Evolutionary conservation across 2,797 vertebrate species (phyloP), one percentile per base, ranked within the genome.

Genomic region (Epinephelus malabaricus): DNA sequence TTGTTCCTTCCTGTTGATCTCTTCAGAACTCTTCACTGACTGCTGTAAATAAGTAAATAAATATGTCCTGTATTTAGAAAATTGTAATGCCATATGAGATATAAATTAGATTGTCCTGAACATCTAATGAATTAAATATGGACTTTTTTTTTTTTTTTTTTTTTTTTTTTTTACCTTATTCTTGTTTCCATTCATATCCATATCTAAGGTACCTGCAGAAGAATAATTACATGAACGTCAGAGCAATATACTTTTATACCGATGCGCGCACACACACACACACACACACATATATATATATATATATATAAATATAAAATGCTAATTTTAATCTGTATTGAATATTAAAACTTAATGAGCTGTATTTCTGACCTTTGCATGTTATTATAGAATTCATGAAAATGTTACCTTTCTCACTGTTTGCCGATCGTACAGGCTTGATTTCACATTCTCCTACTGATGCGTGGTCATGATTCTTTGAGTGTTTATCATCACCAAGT

Each of bases 71-170:
- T 45, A 54, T 46, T 25, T 15, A 23, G 10, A 43, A 30, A 19
- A 30, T 23, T 0, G 18, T 9, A 21, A 54, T 13, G 0, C 3
- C 1, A 56, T 13, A 38, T 30, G 40, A 3, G 27, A 17, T 40
- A 54, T 11, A 9, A 38, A 30, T 3, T 10, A 18, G 58, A 47
- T 23, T 4, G 0, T 21, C 2, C 12, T 53, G 0, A 46, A 60
- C 1, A 46, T 19, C 3, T 17, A 30, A 3, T 21, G 0, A 17
- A 23, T 17, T 0, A 50, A 4, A 11, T 43, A 7, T 5, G 0
- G 0, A 50, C 0, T 30, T 30, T 30, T 1, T 30, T 30, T 21
- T 21, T 21, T 21, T 21, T 21, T 21, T 21, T 21, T 21, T 21
- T 21, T 21, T 21, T 21, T 21, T 21, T 21, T 21, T 21, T 21